These are phyloP conservation scores for Troilus luridus DNA, from an alignment of 2,888 invertebrate genomes.

Conservation along the genomic window DNA sequence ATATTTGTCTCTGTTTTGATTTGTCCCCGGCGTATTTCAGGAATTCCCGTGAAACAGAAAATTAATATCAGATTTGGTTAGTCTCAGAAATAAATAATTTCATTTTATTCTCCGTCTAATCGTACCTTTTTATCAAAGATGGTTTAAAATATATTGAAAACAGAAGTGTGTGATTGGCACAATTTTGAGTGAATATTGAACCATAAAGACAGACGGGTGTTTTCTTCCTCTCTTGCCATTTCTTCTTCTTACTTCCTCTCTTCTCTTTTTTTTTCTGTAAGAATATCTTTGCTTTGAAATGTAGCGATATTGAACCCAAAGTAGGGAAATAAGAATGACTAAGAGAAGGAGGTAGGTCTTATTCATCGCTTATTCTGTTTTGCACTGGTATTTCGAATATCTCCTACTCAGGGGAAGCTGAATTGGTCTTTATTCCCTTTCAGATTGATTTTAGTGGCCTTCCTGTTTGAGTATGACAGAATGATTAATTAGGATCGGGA, in stretches of 20 bases:
- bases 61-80: background rate
- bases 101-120: background rate
- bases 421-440: conserved; percentile 23
- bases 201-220: background rate
- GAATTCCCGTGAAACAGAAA: too few relatives aligned
- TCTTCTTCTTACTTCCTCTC: background rate
- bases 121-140: background rate
- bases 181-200: conserved; percentile 13
- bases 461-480: conserved; percentile 37
- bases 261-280: background rate
- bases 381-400: background rate
- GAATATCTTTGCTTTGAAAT: conserved; percentile 3
- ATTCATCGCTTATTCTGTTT: conserved; percentile 38
- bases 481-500: conserved; percentile 34
- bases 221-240: background rate
- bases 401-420: background rate
- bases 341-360: background rate
- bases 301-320: conserved; percentile 5
- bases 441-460: conserved; percentile 41
- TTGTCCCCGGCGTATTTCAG: too few relatives aligned
- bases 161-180: background rate
- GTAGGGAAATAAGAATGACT: conserved; percentile 7
- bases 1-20: too few relatives aligned
- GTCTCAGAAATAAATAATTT: background rate
- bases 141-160: background rate